phyloP scores from a whole-genome alignment of 2,113 vertebrate genomes.

The Apaloderma vittatum region DNA sequence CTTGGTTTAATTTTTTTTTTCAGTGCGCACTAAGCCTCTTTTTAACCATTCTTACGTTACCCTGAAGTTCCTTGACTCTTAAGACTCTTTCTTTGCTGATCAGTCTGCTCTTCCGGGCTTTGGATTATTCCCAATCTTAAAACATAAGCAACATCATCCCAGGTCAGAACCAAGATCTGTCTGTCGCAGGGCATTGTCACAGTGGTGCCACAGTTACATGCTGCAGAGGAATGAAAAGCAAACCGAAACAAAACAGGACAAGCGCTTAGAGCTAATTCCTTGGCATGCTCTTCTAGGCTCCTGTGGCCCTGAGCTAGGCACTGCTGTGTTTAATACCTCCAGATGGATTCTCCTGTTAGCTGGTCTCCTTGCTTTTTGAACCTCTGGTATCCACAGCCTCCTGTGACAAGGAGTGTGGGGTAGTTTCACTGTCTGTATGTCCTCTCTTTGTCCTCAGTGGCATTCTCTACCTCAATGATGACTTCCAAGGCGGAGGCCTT shows the following conservation, averaged over 20 bases:
- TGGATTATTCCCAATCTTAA: not conserved
- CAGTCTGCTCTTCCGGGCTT: not conserved
- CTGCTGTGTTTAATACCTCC: not conserved
- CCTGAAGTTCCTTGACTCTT: not conserved
- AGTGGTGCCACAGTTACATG: not conserved
- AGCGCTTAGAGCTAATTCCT: not conserved
- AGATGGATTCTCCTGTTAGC: not conserved
- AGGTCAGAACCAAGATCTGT: not conserved
- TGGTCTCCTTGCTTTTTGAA: not conserved
- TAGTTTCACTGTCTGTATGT: not conserved
- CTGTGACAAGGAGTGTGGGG: not conserved
- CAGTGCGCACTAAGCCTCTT: not conserved
- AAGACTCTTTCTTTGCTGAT: not conserved
- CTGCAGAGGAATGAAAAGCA: not conserved
- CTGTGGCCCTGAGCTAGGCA: not conserved
- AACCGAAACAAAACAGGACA: not conserved
- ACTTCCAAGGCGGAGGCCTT: slow-evolving; percentile 92
- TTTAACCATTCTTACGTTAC: not conserved
- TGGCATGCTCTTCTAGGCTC: not conserved
- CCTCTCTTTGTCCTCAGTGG: slow-evolving; percentile 79
- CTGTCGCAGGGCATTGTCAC: not conserved
- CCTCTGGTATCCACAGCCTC: not conserved
- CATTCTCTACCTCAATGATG: slow-evolving; percentile 93
- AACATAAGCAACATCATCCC: not conserved
- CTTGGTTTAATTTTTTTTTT: not conserved